Percentiles rank a stretch among this genome's conserved stretches.
These are phyloP conservation scores for Brachyhypopomus occidentalis DNA, from an alignment of 2,113 vertebrate species.

Conservation along the genomic window DNA sequence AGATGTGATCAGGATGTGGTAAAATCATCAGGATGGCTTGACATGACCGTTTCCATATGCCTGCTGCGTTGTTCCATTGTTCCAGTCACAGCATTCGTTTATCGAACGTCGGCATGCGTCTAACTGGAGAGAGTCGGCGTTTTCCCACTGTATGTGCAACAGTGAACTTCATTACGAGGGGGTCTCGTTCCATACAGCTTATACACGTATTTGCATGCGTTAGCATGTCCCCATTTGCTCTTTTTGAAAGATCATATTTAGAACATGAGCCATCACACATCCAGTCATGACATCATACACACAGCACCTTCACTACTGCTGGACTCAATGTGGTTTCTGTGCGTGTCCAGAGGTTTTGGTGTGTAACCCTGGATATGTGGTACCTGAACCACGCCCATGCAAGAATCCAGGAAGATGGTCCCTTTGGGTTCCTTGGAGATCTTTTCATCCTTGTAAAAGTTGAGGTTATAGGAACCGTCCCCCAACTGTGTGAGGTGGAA, in stretches of 20 bases:
- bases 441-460: slow-evolving; percentile 99
- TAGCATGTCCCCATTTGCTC: no score
- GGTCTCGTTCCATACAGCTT: background rate
- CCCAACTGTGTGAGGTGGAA: slow-evolving; percentile 96
- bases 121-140: background rate
- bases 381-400: slow-evolving; percentile 98
- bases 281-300: no score
- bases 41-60: background rate
- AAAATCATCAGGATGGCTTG: background rate
- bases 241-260: no score
- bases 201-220: background rate
- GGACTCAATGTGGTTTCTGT: background rate
- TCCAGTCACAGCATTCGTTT: background rate
- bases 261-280: no score
- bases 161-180: background rate
- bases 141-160: background rate
- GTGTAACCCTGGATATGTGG: slow-evolving; percentile 34
- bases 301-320: background rate
- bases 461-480: slow-evolving; percentile 96
- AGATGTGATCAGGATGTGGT: slow-evolving; percentile 4
- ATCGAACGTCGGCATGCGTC: no score
- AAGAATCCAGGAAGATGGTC: slow-evolving; percentile 98
- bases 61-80: background rate
- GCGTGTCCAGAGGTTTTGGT: background rate
- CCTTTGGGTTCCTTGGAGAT: slow-evolving; percentile 98